A percentile compares a stretch with the other conserved stretches of the same genome.
These are phyloP conservation scores for Campopleginae sp. DNA, from an alignment of 2,888 invertebrate genomes.

Conservation along the genomic window DNA sequence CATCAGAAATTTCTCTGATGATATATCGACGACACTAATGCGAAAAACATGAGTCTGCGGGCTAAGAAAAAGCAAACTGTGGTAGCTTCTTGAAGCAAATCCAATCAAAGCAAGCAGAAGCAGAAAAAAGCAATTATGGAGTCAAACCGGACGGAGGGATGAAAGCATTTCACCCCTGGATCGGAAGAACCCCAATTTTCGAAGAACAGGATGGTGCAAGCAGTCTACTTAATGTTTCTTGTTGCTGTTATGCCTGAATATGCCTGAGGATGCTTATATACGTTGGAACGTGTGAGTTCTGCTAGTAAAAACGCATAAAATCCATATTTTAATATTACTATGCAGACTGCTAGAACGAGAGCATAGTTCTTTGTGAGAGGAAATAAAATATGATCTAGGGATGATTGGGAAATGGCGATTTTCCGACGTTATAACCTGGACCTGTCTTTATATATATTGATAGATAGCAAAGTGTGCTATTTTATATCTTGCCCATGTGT, in stretches of 20 bases:
- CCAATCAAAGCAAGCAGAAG: conserved; percentile 61
- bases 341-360: background rate
- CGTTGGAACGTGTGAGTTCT: background rate
- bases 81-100: conserved; percentile 60
- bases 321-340: conserved; percentile 5
- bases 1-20: conserved; percentile 44
- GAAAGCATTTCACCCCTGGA: conserved; percentile 51
- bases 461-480: conserved; percentile 68
- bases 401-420: conserved; percentile 73
- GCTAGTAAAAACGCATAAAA: conserved; percentile 8
- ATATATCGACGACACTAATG: conserved; percentile 68
- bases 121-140: conserved; percentile 68
- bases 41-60: conserved; percentile 65
- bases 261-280: background rate
- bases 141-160: conserved; percentile 48
- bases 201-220: background rate
- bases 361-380: conserved; percentile 35
- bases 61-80: conserved; percentile 26
- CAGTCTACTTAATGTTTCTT: conserved; percentile 17
- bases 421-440: conserved; percentile 49
- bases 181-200: background rate
- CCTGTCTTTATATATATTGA: conserved; percentile 69
- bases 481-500: conserved; percentile 64
- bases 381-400: conserved; percentile 73
- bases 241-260: conserved; percentile 7